Evolutionary conservation across 2,888 invertebrate species (phyloP).

Genomic region (Dastarcus helophoroides): DNA sequence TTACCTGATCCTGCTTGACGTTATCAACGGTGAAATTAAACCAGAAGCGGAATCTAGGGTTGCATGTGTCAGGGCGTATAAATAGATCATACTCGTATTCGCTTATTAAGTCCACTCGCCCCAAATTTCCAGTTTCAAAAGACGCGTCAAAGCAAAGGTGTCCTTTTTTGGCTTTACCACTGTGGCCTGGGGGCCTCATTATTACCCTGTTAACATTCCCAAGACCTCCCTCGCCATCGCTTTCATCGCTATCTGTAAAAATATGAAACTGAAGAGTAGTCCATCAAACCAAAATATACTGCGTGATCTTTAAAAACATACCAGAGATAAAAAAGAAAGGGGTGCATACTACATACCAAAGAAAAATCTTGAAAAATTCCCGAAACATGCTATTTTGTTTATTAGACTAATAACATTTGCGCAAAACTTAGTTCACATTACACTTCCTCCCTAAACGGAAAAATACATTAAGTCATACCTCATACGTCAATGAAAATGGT

Average conservation of each 20-base stretch:
- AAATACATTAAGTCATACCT: too few species aligned
- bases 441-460: too few species aligned
- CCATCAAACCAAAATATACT: too few species aligned
- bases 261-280: too few species aligned
- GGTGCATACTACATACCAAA: too few species aligned
- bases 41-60: slow-evolving; percentile 88
- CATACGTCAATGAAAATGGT: too few species aligned
- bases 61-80: slow-evolving; percentile 92
- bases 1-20: slow-evolving; percentile 79
- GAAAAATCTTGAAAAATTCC: too few species aligned
- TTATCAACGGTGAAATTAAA: slow-evolving; percentile 98
- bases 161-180: slow-evolving; percentile 91
- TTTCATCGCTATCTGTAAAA: slow-evolving; percentile 79
- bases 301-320: too few species aligned
- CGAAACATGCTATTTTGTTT: too few species aligned
- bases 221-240: slow-evolving; percentile 85
- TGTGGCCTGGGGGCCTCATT: slow-evolving; percentile 81
- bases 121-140: slow-evolving; percentile 93
- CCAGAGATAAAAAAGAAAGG: too few species aligned
- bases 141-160: slow-evolving; percentile 96
- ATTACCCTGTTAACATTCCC: slow-evolving; percentile 85
- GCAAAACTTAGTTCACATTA: too few species aligned
- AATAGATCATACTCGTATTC: slow-evolving; percentile 95
- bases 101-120: slow-evolving; percentile 85
- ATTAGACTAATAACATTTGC: too few species aligned